Base-by-base conservation (phyloP, 2,888 invertebrate genomes). In the Sicus ferrugineus region DNA sequence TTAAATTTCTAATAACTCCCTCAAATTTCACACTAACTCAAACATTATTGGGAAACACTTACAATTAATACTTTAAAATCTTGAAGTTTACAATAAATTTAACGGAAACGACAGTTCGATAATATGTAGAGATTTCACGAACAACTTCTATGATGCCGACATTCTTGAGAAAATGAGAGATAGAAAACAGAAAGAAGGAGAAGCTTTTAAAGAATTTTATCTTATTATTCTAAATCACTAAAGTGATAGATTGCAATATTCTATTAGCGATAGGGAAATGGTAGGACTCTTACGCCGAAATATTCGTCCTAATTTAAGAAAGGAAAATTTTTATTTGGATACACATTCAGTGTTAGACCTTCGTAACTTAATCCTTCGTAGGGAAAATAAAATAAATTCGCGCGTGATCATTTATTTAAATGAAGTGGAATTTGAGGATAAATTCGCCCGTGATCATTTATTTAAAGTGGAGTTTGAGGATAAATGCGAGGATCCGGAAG, bases 201-300 rank as follows among this genome's bases (percentile, higher is more conserved):
- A 66, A 42, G 7, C n/a, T 14, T 66, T 66, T 19, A 38, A 66
- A 19, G 66, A 66, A 3, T 66, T 54, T 23, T 54, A 54, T 9
- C 4, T 26, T 11, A 26, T 14, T 54, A 28, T 54, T 23, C 54
- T 54, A 26, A 23, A 26, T 14, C 23, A 26, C 14, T n/a, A n/a
- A n/a, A 16, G 26, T 14, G 54, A 54, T 16, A 54, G 54, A 42
- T 42, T 42, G 16, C 9, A n/a, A 42, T 9, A 16, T 42, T n/a
- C 42, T 16, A 42, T 42, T 9, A 42, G 42, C n/a, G 42, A 42
- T 42, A 42, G 42, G n/a, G 42, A 42, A 9, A 7, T 42, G 42
- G 42, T 42, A 7, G 42, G n/a, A 9, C 42, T 42, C 9, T 2
- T 42, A 42, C 42, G 42, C 42, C 42, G 42, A 42, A 42, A 42